Percentiles rank a stretch among this genome's conserved stretches.
Evolutionary conservation across 2,888 invertebrate species (phyloP).

Genomic region (Xanthia icteritia): DNA sequence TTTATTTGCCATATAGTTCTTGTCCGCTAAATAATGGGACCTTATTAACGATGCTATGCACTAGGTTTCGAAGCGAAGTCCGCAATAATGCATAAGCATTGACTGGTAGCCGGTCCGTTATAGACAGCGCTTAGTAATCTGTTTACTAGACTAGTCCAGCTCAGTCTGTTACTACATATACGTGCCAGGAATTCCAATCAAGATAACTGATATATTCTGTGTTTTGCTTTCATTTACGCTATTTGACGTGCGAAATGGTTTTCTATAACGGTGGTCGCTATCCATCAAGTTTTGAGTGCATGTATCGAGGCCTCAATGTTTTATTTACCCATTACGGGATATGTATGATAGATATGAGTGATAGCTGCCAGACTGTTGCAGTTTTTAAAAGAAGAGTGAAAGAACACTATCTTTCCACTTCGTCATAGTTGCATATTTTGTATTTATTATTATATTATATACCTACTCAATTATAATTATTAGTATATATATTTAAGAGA

Average conservation of each 20-base stretch:
- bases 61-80: conserved; percentile 55
- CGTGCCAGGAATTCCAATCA: conserved; percentile 58
- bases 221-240: conserved; percentile 58
- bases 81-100: conserved; percentile 66
- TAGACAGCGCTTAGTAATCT: conserved; percentile 53
- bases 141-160: conserved; percentile 40
- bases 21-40: conserved; percentile 19
- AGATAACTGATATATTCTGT: conserved; percentile 41
- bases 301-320: neutral
- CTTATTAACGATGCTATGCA: conserved; percentile 36
- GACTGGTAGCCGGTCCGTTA: conserved; percentile 56
- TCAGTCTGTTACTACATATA: conserved; percentile 46
- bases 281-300: neutral
- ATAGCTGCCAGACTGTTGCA: too few relatives aligned
- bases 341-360: too few relatives aligned
- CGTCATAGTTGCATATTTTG: too few relatives aligned
- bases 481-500: too few relatives aligned
- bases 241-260: neutral
- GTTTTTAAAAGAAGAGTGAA: too few relatives aligned
- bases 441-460: too few relatives aligned
- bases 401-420: too few relatives aligned
- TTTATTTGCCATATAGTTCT: conserved; percentile 26
- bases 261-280: conserved; percentile 7
- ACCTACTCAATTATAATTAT: too few relatives aligned
- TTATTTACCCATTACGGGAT: neutral